Base-by-base conservation (phyloP, 1,140 invertebrate genomes). In the Sesamia nonagrioides region DNA sequence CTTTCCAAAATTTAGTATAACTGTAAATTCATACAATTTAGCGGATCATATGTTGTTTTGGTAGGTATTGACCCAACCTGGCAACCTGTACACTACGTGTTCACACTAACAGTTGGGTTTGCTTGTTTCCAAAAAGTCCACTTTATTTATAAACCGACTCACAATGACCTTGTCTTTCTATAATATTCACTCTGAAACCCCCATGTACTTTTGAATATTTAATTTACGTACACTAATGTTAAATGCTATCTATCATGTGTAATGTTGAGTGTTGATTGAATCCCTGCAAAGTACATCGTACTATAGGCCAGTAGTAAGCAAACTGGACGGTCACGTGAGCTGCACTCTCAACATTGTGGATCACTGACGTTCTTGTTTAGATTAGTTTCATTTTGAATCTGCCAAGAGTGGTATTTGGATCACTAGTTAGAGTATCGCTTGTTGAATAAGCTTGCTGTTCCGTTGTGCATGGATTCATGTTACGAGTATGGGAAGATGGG, bases 181-280 rank as follows among this genome's bases (percentile, higher is more conserved):
- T 82, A 84, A 88, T 81, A 84, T 80, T 37, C 78, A 82, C 85
- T 78, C 73, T 78, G 42, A 75, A 45, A 73, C 35, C 56, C 56
- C 27, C 40, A 71, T 6, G 50, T 42, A 71, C 83, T 88, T 86
- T 86, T 86, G 84, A 82, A 58, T 83, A 54, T 75, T 76, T 86
- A 83, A 83, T 89, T 85, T 87, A 88, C 82, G 76, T 76, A 79
- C 54, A 82, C 75, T 60, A 45, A 9, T 21, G 8, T 18, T 66
- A 3, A 35, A 42, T 58, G 37, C 50, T 48, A 66, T 72, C 27
- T 1, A 27, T 37, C n/a, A 75, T 60, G 56, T 37, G 17, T 74
- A n/a, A 75, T 68, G 52, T 80, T 75, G 58, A 77, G 54, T 74
- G 61, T 69, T 75, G 27, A 58, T 78, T 17, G 48, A 60, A 54